Evolutionary conservation across 2,888 invertebrate genomes (phyloP), one percentile per base, ranked within the genome.

Genomic region (Plagodis dolabraria): DNA sequence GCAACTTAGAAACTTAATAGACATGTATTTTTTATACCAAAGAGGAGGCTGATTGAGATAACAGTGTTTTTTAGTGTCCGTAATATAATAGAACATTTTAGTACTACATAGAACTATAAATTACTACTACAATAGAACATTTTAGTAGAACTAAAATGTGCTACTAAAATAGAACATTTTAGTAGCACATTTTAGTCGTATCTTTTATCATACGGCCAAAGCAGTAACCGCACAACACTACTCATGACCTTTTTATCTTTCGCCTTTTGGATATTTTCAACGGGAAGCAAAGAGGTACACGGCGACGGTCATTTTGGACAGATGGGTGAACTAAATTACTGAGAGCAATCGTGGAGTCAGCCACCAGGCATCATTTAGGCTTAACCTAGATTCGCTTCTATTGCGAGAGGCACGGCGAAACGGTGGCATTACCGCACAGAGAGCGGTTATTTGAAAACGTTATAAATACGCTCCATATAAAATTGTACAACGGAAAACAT

Each of bases 231-330:
- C 9, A 10, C 54, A 45, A 11, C 48, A 6, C 54, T 45, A 22
- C 51, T 48, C 55, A 8, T 48, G 47, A 67, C 75, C 75, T 74
- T 76, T 74, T 73, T 61, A 56, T 64, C 68, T 62, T 48, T 71
- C 56, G 55, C 53, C 65, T 71, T 70, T 57, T 56, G 48, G 65
- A 69, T 72, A 69, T 74, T 73, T 51, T 53, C 55, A 61, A 59
- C 53, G 45, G 65, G 53, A 70, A 58, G 65, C 64, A 65, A 69
- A 68, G 65, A 67, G n/a, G 55, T 47, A 71, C 72, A 70, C 67
- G 66, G 68, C 65, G 65, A 63, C 71, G 72, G 71, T 74, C 74
- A 75, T 78, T 76, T 73, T 68, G 66, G 70, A 65, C 75, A 77
- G 73, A 75, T 73, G 75, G 70, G 57, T 57, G 60, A 49, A 55